Conservation (phyloP, 92 coral and sea anemone genomes). For the Scolanthus callimorphus region DNA sequence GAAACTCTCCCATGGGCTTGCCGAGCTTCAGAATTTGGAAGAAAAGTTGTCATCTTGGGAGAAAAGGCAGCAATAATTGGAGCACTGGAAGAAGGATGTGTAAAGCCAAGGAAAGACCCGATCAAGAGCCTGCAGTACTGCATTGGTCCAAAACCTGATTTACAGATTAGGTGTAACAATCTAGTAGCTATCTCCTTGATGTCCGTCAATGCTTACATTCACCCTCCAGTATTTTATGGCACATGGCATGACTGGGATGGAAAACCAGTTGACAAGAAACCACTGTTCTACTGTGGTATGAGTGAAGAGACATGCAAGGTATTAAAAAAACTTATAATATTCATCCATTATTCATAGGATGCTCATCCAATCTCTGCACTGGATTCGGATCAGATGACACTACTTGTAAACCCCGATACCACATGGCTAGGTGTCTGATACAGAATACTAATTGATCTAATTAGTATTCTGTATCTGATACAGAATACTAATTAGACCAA, state of each 20-base stretch:
- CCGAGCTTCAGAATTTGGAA: background rate
- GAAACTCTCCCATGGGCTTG: conserved; percentile 34
- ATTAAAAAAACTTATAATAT: too few species aligned
- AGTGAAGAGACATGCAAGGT: background rate
- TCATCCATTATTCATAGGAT: too few species aligned
- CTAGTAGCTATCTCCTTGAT: background rate
- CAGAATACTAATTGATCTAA: too few species aligned
- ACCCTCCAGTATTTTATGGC: background rate
- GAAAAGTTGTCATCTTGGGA: background rate
- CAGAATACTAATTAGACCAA: too few species aligned
- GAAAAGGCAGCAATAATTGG: background rate
- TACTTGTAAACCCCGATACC: too few species aligned
- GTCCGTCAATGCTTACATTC: conserved; percentile 1
- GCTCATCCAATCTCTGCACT: too few species aligned
- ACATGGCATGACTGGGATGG: background rate
- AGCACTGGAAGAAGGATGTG: background rate
- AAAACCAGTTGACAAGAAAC: background rate
- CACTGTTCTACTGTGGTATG: background rate
- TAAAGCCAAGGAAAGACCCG: background rate
- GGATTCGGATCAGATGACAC: too few species aligned
- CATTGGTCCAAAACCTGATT: background rate
- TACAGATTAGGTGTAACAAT: background rate
- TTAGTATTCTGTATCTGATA: too few species aligned
- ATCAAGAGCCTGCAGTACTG: background rate
- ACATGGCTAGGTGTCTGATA: too few species aligned